Base-by-base conservation (phyloP, 2,113 vertebrate genomes). In the Xiphophorus couchianus region DNA sequence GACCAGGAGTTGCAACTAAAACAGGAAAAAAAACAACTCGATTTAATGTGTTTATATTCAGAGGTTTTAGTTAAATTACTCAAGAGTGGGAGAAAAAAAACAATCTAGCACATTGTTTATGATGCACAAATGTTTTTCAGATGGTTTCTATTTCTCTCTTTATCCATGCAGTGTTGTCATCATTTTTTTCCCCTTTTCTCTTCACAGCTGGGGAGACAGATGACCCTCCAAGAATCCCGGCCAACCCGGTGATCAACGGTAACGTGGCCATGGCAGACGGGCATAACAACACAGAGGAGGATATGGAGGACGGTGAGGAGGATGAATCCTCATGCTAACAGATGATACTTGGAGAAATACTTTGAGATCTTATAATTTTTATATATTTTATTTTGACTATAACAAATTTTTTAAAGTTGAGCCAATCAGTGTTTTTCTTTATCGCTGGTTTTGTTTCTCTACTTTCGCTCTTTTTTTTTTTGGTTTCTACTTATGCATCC, bases 251-350 rank as follows among this genome's bases (percentile, higher is more conserved):
- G 81, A 99, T 99, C 93, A 99, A 99, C 84, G 98, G 98, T 77
- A 99, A 99, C 76, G 94, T 99, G 90, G 96, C 97, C n/a, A 97
- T 99, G 96, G 96, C 96, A 72, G 98, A 99, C 0, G 97, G 98
- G 69, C 97, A 99, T 87, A 97, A 97, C 91, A 99, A 97, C 93
- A 95, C 96, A 62, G 98, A 99, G 86, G 98, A 99, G 85, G 98
- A 99, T 76, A 99, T 99, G 98, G 98, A 99, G 88, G 98, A 99
- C 60, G 98, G 98, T 99, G 84, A 95, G 96, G n/a, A 70, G 17
- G 31, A 64, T 33, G 31, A 39, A 17, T n/a, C n/a, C 28, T 44
- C 51, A 3, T 28, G 25, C 22, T 37, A 29, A 73, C 27, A 8
- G 51, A 58, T 58, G 25, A 58, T 17, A 11, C 2, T 58, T 58